Percentiles rank a stretch among this genome's conserved stretches.
These are phyloP conservation scores for Drosophila macrospina DNA, from an alignment of 2,888 invertebrate genomes.

Conservation along the genomic window DNA sequence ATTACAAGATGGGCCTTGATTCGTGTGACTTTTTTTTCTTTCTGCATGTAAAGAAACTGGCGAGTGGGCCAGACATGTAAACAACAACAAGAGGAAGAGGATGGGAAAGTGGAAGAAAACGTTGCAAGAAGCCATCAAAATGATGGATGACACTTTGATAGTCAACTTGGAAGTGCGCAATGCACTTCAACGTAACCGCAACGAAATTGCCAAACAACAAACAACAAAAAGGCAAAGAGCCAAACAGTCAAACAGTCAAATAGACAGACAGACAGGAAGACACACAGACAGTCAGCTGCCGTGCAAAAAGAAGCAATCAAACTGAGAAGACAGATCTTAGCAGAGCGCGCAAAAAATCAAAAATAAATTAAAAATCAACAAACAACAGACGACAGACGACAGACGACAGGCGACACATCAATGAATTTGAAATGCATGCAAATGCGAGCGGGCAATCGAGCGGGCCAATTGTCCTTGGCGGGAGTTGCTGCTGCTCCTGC, in stretches of 20 bases:
- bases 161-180: slow-evolving; percentile 50
- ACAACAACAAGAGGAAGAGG: slow-evolving; percentile 30
- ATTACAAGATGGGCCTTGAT: slow-evolving; percentile 71
- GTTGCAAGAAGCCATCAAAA: slow-evolving; percentile 79
- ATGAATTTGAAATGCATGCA: slow-evolving; percentile 78
- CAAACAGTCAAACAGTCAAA: too few relatives aligned
- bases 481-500: background rate
- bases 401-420: slow-evolving; percentile 76
- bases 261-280: slow-evolving; percentile 23
- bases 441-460: slow-evolving; percentile 57
- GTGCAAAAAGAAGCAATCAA: slow-evolving; percentile 34
- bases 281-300: slow-evolving; percentile 61
- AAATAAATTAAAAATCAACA: slow-evolving; percentile 83
- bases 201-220: slow-evolving; percentile 53
- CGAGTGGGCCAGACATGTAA: slow-evolving; percentile 70
- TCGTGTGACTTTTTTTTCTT: slow-evolving; percentile 58
- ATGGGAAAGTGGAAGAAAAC: slow-evolving; percentile 9
- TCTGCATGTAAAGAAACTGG: background rate
- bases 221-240: slow-evolving; percentile 33
- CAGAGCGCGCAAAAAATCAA: slow-evolving; percentile 72
- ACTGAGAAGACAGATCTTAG: slow-evolving; percentile 41
- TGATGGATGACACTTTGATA: slow-evolving; percentile 83
- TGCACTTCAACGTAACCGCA: slow-evolving; percentile 72
- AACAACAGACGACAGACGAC: slow-evolving; percentile 79
- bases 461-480: slow-evolving; percentile 40